Evolutionary conservation across 2,113 vertebrate genomes (phyloP), one percentile per base, ranked within the genome.

Genomic region (Plecturocebus donacophilus): DNA sequence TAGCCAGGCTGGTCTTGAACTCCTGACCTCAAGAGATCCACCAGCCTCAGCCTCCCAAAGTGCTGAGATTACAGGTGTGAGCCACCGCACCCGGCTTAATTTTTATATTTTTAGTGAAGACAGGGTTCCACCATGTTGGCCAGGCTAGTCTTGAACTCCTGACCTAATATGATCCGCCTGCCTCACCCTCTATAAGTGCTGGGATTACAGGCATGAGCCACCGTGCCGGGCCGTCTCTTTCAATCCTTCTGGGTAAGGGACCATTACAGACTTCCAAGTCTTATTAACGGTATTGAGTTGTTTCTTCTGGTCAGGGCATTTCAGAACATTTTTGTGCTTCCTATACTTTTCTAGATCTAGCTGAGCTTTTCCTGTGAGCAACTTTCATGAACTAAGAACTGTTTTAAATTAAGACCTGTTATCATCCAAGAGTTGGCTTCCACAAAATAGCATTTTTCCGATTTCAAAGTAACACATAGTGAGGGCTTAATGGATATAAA

Each of bases 371-470:
- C 75, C 25, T 32, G 14, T 58, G 70, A 68, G 35, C 81, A 73
- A 94, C 52, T 90, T 81, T 90, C 23, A 27, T 47, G 87, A 95
- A 80, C 77, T 61, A 83, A 97, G 77, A 93, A 88, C 42, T 7
- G 3, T 70, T 83, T 93, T 88, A 91, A 90, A 93, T 87, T 87
- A 97, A 95, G 95, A 91, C 56, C 47, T 27, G 76, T 42, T 58
- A 92, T 56, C 80, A 73, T 64, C 79, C 56, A 76, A 70, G 73
- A 81, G 52, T 20, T 77, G 88, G 73, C 84, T 66, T 87, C 75
- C 66, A 54, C 13, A 73, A 68, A 87, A 40, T 8, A 61, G 23
- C 13, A 23, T 90, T 73, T 84, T 85, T 88, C 45, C 7, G 14
- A 94, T 80, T 93, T 82, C 66, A 40, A 82, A 64, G 94, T 30